A percentile compares a stretch with the other conserved stretches of the same genome.
These are phyloP conservation scores for Melanerpes aurifrons DNA, from an alignment of 2,113 vertebrate genomes.

Conservation along the genomic window DNA sequence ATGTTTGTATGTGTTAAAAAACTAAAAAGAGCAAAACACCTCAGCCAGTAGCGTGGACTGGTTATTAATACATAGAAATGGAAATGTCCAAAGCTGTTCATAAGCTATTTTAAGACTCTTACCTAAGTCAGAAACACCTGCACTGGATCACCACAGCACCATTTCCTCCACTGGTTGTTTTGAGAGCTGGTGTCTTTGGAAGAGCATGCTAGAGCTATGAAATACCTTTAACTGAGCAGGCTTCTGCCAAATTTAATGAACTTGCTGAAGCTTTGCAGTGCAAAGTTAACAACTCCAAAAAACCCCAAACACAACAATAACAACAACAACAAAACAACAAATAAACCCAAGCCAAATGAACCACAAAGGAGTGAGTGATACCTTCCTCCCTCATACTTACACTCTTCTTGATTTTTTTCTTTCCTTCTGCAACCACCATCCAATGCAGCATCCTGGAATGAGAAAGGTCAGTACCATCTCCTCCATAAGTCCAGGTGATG, in stretches of 20 bases:
- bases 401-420: constrained; percentile 87
- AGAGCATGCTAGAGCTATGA: background rate
- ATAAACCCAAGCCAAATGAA: background rate
- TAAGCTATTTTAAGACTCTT: background rate
- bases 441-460: constrained; percentile 95
- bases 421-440: constrained; percentile 91
- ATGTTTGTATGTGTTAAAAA: no score
- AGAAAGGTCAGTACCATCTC: constrained; percentile 87
- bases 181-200: background rate
- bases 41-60: background rate
- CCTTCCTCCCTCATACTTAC: constrained; percentile 54
- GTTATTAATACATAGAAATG: background rate
- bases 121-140: background rate
- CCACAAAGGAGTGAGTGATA: background rate
- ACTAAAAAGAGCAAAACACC: no score
- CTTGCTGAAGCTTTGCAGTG: background rate
- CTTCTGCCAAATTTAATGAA: background rate
- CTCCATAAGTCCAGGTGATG: constrained; percentile 90
- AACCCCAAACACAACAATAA: background rate
- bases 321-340: background rate
- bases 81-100: background rate
- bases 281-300: background rate
- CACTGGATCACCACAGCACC: background rate
- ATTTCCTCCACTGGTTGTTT: background rate
- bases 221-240: background rate